These are phyloP conservation scores for Drosophila putrida DNA, from an alignment of 2,888 invertebrate species.

Conservation along the genomic window DNA sequence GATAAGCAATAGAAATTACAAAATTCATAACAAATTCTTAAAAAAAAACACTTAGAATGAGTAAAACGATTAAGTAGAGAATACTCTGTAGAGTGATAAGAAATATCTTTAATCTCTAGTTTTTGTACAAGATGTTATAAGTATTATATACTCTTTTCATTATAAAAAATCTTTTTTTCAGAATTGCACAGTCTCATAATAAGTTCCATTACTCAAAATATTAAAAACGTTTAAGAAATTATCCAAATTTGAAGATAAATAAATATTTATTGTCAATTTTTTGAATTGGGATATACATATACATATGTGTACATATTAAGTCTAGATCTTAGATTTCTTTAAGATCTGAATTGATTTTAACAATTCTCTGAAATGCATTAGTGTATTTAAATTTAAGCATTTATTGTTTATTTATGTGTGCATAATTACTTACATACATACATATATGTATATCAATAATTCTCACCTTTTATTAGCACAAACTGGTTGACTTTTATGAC, in stretches of 20 bases:
- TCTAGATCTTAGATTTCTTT: not conserved
- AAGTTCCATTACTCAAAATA: no score
- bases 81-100: no score
- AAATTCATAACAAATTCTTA: not conserved
- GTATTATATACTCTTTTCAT: no score
- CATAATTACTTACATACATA: slow-evolving; percentile 5
- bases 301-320: not conserved
- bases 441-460: slow-evolving; percentile 22
- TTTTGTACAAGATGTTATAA: no score
- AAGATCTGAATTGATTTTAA: not conserved
- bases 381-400: not conserved
- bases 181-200: no score
- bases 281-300: no score
- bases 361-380: not conserved
- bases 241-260: no score
- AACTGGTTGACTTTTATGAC: slow-evolving; percentile 25
- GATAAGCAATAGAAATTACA: not conserved
- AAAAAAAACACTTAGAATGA: not conserved
- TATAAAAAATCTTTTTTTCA: no score
- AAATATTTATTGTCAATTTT: no score
- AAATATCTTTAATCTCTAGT: no score
- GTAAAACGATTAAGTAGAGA: no score
- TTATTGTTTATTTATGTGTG: slow-evolving; percentile 7
- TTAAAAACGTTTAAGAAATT: no score
- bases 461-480: slow-evolving; percentile 57